Evolutionary conservation across 2,888 invertebrate genomes (phyloP).

Genomic region (Glyphotaelius pellucidus): DNA sequence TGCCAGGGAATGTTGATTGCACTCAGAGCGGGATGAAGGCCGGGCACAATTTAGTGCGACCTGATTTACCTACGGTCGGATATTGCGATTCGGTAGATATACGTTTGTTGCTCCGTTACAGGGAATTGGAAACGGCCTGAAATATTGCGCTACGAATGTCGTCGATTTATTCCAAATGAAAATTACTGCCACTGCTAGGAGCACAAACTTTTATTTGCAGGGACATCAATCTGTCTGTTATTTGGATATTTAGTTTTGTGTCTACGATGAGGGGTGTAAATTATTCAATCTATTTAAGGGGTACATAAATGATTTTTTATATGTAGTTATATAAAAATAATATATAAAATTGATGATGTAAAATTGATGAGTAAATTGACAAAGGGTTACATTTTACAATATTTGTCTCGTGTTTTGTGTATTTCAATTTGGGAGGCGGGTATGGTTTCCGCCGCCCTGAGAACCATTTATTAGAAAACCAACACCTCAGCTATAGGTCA

Average conservation of each 20-base stretch:
- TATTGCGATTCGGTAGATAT: slow-evolving; percentile 47
- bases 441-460: too few species aligned
- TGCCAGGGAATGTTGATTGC: slow-evolving; percentile 67
- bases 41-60: slow-evolving; percentile 64
- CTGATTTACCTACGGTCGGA: slow-evolving; percentile 61
- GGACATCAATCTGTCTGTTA: not conserved
- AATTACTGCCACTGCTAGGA: slow-evolving; percentile 2
- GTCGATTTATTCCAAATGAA: slow-evolving; percentile 46
- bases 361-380: too few species aligned
- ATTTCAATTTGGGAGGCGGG: too few species aligned
- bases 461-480: too few species aligned
- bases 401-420: too few species aligned
- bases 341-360: too few species aligned
- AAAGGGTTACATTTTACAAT: too few species aligned
- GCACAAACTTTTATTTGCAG: not conserved
- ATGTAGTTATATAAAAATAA: too few species aligned
- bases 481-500: too few species aligned
- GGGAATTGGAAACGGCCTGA: slow-evolving; percentile 54
- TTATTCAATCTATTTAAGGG: not conserved
- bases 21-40: slow-evolving; percentile 61
- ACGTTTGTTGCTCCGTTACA: slow-evolving; percentile 31
- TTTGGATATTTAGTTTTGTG: not conserved
- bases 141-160: slow-evolving; percentile 46
- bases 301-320: not conserved
- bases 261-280: too few species aligned